Evolutionary conservation across 1,140 invertebrate genomes (phyloP), one percentile per base, ranked within the genome.

Genomic region (Bemisia tabaci): DNA sequence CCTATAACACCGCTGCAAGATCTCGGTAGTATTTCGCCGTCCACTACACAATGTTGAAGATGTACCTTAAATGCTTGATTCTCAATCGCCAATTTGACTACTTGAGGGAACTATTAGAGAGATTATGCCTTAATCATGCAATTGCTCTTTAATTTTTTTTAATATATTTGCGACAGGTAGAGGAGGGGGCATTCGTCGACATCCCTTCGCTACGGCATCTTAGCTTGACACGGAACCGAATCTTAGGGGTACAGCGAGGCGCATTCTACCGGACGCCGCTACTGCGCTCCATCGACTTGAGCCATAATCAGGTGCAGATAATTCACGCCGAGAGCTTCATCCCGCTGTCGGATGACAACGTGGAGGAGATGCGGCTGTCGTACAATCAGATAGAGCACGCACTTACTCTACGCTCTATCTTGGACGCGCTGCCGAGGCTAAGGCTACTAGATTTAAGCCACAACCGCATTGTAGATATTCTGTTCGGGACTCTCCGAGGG

Each of bases 321-420:
- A 84, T 93, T 26, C 88, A 92, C 72, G 87, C 89, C 0, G 87
- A 91, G 72, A 87, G 89, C 68, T 88, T 92, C 75, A 77, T 89
- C 1, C 88, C 89, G 68, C 79, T 72, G 17, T 72, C 68, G 26
- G 70, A 73, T 22, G 87, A 83, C 70, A 82, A 83, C 11, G 77
- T 93, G 24, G 90, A 92, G 75, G 88, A 91, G 71, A 74, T 94
- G 17, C 85, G 82, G 77, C 76, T 92, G 2, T 83, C 86, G 22
- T 81, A 87, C 67, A 93, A 92, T 73, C 83, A 89, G 72, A 83
- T 92, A 9, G 84, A 81, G 65, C 84, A 89, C 69, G 82, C 90
- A 21, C 82, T 82, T 22, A 88, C 88, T 72, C 74, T 90, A 62
- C 78, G 85, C 69, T 83, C 87, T 0, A 76, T 93, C 59, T 76